Percentiles rank a stretch among this genome's conserved stretches.
These are phyloP conservation scores for Resseliella maxima DNA, from an alignment of 2,888 invertebrate genomes.

Conservation along the genomic window DNA sequence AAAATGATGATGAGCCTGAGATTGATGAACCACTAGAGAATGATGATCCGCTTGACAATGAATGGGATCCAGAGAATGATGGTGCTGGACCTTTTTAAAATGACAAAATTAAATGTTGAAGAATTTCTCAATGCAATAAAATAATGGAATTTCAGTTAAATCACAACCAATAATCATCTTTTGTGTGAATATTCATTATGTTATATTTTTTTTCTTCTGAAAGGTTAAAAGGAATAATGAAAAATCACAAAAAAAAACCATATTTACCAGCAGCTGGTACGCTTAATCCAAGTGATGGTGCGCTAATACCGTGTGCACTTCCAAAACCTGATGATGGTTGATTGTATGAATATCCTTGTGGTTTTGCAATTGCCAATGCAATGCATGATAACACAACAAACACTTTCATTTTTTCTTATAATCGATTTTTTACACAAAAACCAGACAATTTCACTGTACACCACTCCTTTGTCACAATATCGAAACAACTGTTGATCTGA, in stretches of 20 bases:
- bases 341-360: conserved; percentile 20
- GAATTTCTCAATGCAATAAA: background rate
- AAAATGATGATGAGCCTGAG: background rate
- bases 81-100: background rate
- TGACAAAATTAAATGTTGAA: too few relatives aligned
- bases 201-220: background rate
- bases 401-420: background rate
- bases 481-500: conserved; percentile 31
- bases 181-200: background rate
- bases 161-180: background rate
- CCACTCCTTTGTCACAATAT: background rate
- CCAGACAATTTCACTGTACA: background rate
- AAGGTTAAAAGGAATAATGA: too few relatives aligned
- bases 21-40: background rate
- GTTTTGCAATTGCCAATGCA: background rate
- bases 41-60: too few relatives aligned
- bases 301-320: background rate
- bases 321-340: background rate
- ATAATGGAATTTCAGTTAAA: background rate
- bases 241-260: background rate
- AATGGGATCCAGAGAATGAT: background rate
- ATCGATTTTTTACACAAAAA: background rate
- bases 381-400: conserved; percentile 32
- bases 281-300: background rate
- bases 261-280: background rate